Evolutionary conservation across 2,113 vertebrate species (phyloP), one percentile per base, ranked within the genome.

Genomic region (Corythaeola cristata): DNA sequence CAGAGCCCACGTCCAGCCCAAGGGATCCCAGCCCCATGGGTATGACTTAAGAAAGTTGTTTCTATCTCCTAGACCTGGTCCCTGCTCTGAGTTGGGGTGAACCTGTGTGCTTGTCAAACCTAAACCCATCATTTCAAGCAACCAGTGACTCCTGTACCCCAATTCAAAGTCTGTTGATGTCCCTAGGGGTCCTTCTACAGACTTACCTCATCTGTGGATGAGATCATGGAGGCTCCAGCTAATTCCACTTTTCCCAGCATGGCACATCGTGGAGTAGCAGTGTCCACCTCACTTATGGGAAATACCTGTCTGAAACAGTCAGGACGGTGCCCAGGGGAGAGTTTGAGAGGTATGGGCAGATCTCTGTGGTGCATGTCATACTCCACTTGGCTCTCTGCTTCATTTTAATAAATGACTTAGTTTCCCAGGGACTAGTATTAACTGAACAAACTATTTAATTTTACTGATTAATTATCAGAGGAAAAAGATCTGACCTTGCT

Each of bases 381-480:
- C 15, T 74, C 63, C 41, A 44, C 37, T 50, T 56, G 67, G 24
- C 67, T 88, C 59, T 69, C 59, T 62, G 50, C 78, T 74, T 59
- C 41, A 7, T 68, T 90, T 63, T 68, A 84, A 21, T 64, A 58
- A 87, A 39, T 27, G 52, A 18, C 44, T 80, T 81, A 58, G 39
- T 87, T 72, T 95, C 71, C 53, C 56, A 62, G 64, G 62, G n/a
- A 41, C 16, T 39, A 47, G 67, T 23, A 87, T 81, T 56, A 86
- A 68, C 2, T 49, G 8, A 94, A 39, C 71, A 90, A 94, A 92
- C 52, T 50, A 44, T 76, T 83, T 86, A 52, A 95, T 95, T 87
- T 72, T 55, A 9, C 73, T 87, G 76, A 93, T 95, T 92, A 96
- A 92, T 96, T 92, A 93, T 81, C 69, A 66, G 5, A 58, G 44